phyloP scores from a whole-genome alignment of 2,797 vertebrate genomes.

The Sus cebifrons region DNA sequence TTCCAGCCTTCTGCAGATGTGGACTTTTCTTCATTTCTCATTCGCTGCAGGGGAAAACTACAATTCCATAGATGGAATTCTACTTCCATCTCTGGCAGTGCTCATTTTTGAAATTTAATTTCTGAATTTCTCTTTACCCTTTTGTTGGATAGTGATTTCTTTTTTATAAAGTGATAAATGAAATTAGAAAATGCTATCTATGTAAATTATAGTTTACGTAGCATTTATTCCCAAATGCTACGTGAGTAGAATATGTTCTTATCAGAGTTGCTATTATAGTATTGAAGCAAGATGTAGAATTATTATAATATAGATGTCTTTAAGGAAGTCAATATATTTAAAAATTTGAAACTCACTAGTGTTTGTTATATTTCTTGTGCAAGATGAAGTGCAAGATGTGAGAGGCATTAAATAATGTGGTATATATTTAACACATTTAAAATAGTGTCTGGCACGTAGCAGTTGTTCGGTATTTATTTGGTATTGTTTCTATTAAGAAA shows the following conservation, averaged over 20 bases:
- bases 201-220: not conserved
- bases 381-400: constrained; percentile 13
- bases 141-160: constrained; percentile 9
- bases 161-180: not conserved
- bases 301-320: constrained; percentile 45
- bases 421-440: constrained; percentile 47
- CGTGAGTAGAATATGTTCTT: constrained; percentile 11
- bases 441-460: constrained; percentile 2
- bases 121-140: not conserved
- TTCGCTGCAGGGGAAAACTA: not conserved
- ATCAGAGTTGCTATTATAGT: constrained; percentile 48
- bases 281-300: constrained; percentile 21
- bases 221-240: not conserved
- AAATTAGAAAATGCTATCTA: constrained; percentile 17
- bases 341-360: constrained; percentile 42
- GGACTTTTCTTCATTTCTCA: not conserved
- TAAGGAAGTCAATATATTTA: constrained; percentile 45
- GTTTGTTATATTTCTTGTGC: constrained; percentile 55
- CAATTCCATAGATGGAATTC: not conserved
- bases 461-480: not conserved
- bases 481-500: constrained; percentile 58
- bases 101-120: not conserved
- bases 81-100: not conserved
- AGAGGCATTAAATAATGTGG: constrained; percentile 27
- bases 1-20: not conserved